Base-by-base conservation (phyloP, 2,113 vertebrate species). In the Tyto alba region DNA sequence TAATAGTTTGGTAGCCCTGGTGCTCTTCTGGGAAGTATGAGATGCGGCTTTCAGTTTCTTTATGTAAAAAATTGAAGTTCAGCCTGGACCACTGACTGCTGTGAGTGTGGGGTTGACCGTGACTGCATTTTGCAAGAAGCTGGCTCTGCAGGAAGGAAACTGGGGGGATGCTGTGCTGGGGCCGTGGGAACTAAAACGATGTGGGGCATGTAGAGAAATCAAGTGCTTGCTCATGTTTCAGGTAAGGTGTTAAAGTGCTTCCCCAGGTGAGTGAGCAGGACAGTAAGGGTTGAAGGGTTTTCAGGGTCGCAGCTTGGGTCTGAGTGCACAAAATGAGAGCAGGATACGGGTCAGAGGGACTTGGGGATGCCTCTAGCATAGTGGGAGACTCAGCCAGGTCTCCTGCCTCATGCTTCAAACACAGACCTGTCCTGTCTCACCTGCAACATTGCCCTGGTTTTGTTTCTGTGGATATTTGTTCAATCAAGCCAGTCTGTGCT, bases 191-290 rank as follows among this genome's bases (percentile, higher is more conserved):
- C 27, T 32, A 57, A 34, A 67, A 0, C 23, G 11, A 4, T 52
- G 0, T 9, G 11, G 36, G 79, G 18, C 2, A 3, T 2, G 7
- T 6, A 16, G 41, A 67, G 62, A 36, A 59, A 74, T 22, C 5
- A 59, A 53, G 62, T 10, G 30, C 8, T 17, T 2, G 56, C 30
- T 27, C 38, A 13, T 55, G 17, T 34, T 66, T 48, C 34, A 40
- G 62, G 29, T 25, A 62, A 72, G 32, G 43, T 67, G 66, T 38
- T 63, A 41, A 50, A 83, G 59, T 11, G 5, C n/a, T 16, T 71
- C 60, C 40, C 16, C 3, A 0, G 60, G 38, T 6, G 20, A 59
- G 43, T 1, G 4, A 82, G 74, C 40, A 56, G 68, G 50, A 63
- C 69, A 77, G 12, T 5, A 27, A 74, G 55, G 26, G 34, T 16